Percentiles rank a stretch among this genome's conserved stretches.
Conservation (phyloP, 1,140 invertebrate species). For the Rhizoglyphus robini region DNA sequence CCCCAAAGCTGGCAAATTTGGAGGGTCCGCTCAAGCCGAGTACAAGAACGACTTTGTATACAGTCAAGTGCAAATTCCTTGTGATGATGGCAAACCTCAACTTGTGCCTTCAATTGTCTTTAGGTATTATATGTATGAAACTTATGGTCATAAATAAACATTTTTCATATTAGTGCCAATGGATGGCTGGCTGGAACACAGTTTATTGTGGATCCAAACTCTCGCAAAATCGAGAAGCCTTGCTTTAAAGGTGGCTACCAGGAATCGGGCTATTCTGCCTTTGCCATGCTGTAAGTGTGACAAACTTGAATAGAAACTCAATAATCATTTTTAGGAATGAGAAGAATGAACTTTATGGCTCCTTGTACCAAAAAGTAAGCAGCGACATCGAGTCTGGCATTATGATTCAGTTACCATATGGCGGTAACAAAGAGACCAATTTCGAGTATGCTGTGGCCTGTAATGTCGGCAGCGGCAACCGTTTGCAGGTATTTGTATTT, state of each 20-base stretch:
- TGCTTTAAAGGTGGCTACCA: not conserved
- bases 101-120: not conserved
- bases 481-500: not conserved
- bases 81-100: not conserved
- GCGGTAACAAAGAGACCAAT: not conserved
- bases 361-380: not conserved
- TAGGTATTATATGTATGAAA: not conserved
- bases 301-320: not conserved
- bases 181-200: conserved; percentile 1
- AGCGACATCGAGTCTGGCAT: not conserved
- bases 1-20: not conserved
- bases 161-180: not conserved
- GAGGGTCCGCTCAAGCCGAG: not conserved
- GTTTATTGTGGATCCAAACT: not conserved
- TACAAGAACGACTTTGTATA: conserved; percentile 1
- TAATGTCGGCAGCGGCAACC: not conserved
- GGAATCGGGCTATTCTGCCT: not conserved
- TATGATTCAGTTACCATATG: not conserved
- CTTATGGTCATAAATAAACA: not conserved
- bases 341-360: not conserved
- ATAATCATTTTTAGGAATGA: not conserved
- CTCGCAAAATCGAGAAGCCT: not conserved
- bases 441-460: not conserved
- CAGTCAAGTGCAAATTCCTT: not conserved
- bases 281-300: not conserved